Base-by-base conservation (phyloP, 53 echinoderm and acorn worm genomes). In the Patiria pectinifera region DNA sequence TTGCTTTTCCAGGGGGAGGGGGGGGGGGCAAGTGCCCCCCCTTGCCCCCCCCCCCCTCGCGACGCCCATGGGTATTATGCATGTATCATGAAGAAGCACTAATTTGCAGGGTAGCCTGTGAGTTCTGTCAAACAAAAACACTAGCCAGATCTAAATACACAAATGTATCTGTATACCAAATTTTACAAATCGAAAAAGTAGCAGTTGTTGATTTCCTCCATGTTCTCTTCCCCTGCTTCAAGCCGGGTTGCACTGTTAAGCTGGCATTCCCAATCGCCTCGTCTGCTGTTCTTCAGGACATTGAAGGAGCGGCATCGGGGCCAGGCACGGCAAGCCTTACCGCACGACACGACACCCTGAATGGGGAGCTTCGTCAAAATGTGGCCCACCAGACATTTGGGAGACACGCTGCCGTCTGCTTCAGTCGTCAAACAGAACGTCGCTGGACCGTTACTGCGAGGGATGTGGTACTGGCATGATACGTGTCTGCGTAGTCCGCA, bases 291-390 rank as follows among this genome's bases (percentile, higher is more conserved):
- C 44, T 79, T 23, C 80, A 79, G 0, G 0, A 74, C 13, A 74
- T 74, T 74, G 74, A 74, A 74, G 1, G 74, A 74, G n/a, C 74
- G 74, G 24, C 74, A 74, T 15, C 74, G 74, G 74, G 74, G 74
- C 21, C 2, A 0, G 15, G 21, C 1, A 13, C 74, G 74, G 74
- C 74, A 74, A 18, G 74, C 74, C 74, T 15, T 74, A 21, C 74
- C 74, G 74, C 74, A 74, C 74, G 13, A 12, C 74, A 74, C 74
- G 6, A 74, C 74, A 24, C 74, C 74, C 24, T 0, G 8, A 11
- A 60, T 12, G 9, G 60, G 60, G 8, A 60, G 8, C 60, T 60
- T 12, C 60, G 8, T 60, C 9, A 60, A 12, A 12, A 11, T 60
- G 60, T 60, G 60, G 12, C 74, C 21, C 6, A 74, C 74, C 24